A percentile compares a stretch with the other conserved stretches of the same genome.
These are phyloP conservation scores for Galleria mellonella DNA, from an alignment of 1,140 invertebrate genomes.

Conservation along the genomic window DNA sequence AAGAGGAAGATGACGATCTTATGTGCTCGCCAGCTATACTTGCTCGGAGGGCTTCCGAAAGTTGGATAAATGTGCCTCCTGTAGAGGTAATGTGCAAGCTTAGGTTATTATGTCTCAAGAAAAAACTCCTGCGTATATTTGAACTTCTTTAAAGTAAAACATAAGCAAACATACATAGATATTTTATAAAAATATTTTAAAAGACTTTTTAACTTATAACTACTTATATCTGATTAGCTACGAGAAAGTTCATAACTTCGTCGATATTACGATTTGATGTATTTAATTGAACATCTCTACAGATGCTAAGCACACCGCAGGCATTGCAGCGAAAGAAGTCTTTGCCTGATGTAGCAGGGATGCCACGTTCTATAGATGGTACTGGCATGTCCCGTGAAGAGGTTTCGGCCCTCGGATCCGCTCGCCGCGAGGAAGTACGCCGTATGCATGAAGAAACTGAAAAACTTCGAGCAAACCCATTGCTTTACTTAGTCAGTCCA, in stretches of 20 bases:
- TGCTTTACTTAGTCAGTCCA: constrained; percentile 96
- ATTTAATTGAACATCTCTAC: constrained; percentile 22
- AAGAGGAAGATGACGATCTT: constrained; percentile 87
- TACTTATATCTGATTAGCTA: no score
- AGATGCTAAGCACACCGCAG: constrained; percentile 82
- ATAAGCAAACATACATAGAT: no score
- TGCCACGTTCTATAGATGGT: constrained; percentile 83
- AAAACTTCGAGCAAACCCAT: constrained; percentile 92
- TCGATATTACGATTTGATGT: no score
- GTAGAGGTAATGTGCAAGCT: constrained; percentile 80
- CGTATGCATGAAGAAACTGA: constrained; percentile 94
- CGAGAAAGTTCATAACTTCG: no score
- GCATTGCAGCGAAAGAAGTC: constrained; percentile 93
- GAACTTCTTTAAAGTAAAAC: no score
- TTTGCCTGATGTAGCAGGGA: constrained; percentile 92
- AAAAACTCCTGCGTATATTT: background rate
- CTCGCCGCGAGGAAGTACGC: constrained; percentile 94
- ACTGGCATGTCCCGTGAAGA: constrained; percentile 94
- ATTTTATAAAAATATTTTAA: no score
- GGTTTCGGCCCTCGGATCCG: constrained; percentile 93
- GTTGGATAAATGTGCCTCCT: constrained; percentile 89
- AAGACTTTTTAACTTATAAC: no score
- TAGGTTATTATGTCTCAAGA: background rate
- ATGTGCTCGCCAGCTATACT: constrained; percentile 89
- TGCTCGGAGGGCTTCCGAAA: constrained; percentile 87